Percentiles rank a stretch among this genome's conserved stretches.
Evolutionary conservation across 2,113 vertebrate species (phyloP).

Genomic region (Coptodon rendalli): DNA sequence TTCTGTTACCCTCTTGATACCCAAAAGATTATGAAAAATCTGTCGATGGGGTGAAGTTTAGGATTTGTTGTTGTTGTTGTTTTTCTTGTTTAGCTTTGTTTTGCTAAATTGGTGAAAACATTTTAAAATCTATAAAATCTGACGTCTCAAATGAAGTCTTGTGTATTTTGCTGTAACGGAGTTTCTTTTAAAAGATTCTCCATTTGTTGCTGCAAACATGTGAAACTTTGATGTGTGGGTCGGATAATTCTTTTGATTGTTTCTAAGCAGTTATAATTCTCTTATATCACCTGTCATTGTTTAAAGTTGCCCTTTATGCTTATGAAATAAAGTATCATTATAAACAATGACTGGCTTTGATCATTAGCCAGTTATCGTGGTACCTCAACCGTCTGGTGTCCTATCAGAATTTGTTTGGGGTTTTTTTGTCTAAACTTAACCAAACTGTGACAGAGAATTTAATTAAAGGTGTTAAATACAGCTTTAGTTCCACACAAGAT

Average conservation of each 20-base stretch:
- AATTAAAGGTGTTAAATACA: not conserved
- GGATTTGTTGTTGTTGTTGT: not conserved
- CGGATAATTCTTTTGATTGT: not conserved
- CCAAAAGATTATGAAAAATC: not conserved
- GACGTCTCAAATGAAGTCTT: rapidly evolving
- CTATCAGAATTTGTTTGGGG: rapidly evolving
- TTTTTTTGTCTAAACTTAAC: not conserved
- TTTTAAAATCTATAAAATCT: not conserved
- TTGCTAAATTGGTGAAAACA: not conserved
- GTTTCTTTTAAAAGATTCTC: not conserved
- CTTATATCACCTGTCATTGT: not conserved
- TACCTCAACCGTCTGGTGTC: not conserved
- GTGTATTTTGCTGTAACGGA: not conserved
- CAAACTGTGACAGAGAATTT: not conserved
- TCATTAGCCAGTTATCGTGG: not conserved
- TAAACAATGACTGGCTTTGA: not conserved
- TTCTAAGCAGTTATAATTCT: not conserved
- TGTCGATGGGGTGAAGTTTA: not conserved
- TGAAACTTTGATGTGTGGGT: not conserved
- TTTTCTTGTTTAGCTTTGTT: not conserved
- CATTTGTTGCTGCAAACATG: not conserved
- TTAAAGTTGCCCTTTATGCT: not conserved
- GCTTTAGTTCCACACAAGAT: not conserved
- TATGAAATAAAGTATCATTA: not conserved
- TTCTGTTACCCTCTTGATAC: not conserved